Base-by-base conservation (phyloP, 2,888 invertebrate species). In the Chloroclystis v-ata region DNA sequence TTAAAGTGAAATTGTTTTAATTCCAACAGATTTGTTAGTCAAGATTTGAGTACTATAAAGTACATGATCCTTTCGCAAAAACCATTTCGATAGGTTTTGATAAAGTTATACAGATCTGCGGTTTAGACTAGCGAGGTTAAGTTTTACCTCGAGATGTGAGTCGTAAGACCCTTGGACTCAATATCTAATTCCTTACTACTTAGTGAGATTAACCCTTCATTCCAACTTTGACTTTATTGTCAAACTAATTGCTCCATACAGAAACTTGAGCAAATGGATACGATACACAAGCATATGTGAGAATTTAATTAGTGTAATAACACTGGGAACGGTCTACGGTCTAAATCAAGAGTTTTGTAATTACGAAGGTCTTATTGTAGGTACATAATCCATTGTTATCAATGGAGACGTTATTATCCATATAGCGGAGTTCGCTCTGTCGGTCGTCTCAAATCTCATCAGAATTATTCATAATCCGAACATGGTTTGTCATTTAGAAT, bases 391-490 rank as follows among this genome's bases (percentile, higher is more conserved):
- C 10, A 12, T 29, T 13, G 28, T 37, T 38, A 12, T 33, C 14
- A 28, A 28, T 11, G 24, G 32, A 44, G 9, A 30, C 4, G 37
- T 10, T 37, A 29, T 41, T 2, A 33, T 25, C 11, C 25, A 14
- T 43, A 56, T 66, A 68, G 62, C 54, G 49, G 44, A 60, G 58
- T 58, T 60, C 51, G 61, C 57, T 52, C 55, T 51, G 57, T 49
- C 55, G 53, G 57, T 49, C 55, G 53, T 63, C 61, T 56, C 48
- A 62, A 73, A 69, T 69, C 66, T 65, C 63, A 62, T 67, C 66
- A 63, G 63, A 67, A 68, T 74, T 64, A 64, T 64, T 65, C 57
- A 67, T 71, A 68, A 73, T 75, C 65, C 63, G 52, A 64, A 64
- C 61, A 63, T 68, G 69, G 66, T 63, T 68, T 68, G 66, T 63